Percentiles rank a stretch among this genome's conserved stretches.
Conservation (phyloP, 1,140 invertebrate genomes). For the Drosophila subpulchrella region DNA sequence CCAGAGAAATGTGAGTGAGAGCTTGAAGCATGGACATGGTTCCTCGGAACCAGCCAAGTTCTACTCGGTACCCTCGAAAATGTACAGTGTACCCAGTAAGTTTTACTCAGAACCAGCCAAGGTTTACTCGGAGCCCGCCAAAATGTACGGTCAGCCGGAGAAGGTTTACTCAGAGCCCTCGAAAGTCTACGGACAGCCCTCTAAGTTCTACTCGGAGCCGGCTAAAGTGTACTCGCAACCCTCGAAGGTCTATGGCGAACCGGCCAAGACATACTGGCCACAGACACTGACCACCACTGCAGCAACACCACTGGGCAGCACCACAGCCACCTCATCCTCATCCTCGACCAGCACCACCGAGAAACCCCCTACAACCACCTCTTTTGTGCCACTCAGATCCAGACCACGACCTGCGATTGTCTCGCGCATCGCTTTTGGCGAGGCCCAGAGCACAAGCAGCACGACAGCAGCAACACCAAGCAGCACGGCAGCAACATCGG, state of each 20-base stretch:
- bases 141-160: conserved; percentile 88
- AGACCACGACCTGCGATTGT: conserved; percentile 83
- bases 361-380: conserved; percentile 46
- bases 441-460: conserved; percentile 73
- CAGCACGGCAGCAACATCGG: conserved; percentile 13
- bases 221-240: conserved; percentile 86
- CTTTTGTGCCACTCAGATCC: conserved; percentile 70
- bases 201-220: conserved; percentile 86
- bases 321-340: conserved; percentile 12
- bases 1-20: conserved; percentile 80
- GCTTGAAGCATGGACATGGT: conserved; percentile 58
- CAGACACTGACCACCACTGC: conserved; percentile 56
- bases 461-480: conserved; percentile 52
- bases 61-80: conserved; percentile 85
- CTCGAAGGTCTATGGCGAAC: conserved; percentile 86
- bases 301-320: conserved; percentile 3
- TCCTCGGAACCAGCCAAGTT: conserved; percentile 84
- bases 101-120: conserved; percentile 88
- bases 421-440: conserved; percentile 82
- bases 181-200: conserved; percentile 88
- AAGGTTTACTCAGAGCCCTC: conserved; percentile 88
- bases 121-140: conserved; percentile 88
- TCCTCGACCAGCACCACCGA: conserved; percentile 9
- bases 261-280: conserved; percentile 85
- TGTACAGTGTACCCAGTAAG: conserved; percentile 87